These are phyloP conservation scores for Campylomormyrus tamandua DNA, from an alignment of 2,113 vertebrate genomes.

Conservation along the genomic window DNA sequence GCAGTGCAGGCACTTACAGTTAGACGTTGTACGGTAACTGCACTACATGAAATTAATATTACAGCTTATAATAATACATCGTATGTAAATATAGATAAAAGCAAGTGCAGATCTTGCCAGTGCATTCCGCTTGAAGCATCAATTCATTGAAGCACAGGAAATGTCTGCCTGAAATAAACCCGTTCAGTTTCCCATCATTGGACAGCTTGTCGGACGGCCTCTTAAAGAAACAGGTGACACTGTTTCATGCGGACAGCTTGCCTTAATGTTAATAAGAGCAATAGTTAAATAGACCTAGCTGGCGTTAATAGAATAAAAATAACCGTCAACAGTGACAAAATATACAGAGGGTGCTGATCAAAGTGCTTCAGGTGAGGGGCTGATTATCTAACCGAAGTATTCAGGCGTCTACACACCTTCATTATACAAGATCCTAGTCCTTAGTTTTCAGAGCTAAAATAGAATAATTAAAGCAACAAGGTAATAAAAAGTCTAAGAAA, in stretches of 20 bases:
- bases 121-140: not conserved
- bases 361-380: not conserved
- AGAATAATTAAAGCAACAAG: not conserved
- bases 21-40: constrained; percentile 33
- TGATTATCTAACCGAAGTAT: not conserved
- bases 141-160: constrained; percentile 38
- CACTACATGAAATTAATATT: not conserved
- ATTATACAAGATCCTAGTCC: not conserved
- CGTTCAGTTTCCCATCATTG: constrained; percentile 41
- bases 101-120: not conserved
- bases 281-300: not conserved
- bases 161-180: constrained; percentile 29
- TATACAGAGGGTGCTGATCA: not conserved
- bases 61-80: not conserved
- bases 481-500: not conserved
- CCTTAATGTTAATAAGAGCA: not conserved
- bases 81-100: not conserved
- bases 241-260: constrained; percentile 2
- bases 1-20: constrained; percentile 49
- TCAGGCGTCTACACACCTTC: not conserved
- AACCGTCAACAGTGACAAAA: not conserved
- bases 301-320: not conserved
- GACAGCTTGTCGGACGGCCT: constrained; percentile 25
- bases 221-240: constrained; percentile 59
- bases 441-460: not conserved